Conservation (phyloP, 2,888 invertebrate genomes). For the Arctia plantaginis region DNA sequence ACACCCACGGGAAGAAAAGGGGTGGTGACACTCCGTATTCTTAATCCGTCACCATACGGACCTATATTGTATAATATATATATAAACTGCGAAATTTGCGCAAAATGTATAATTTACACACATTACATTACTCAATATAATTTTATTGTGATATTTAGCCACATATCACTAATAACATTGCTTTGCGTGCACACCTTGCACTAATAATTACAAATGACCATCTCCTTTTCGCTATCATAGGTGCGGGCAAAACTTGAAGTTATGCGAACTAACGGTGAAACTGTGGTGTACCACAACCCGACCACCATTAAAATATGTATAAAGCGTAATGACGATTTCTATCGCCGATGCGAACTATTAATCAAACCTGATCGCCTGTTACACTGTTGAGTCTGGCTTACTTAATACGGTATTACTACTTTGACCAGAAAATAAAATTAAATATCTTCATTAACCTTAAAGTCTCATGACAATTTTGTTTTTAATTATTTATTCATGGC, state of each 20-base stretch:
- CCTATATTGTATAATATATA: no score
- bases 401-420: conserved; percentile 2
- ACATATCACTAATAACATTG: no score
- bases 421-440: neutral
- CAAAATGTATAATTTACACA: no score
- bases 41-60: no score
- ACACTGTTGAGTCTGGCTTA: conserved; percentile 25
- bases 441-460: no score
- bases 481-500: no score
- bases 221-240: conserved; percentile 4
- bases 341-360: conserved; percentile 48
- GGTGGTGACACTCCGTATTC: no score
- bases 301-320: conserved; percentile 50
- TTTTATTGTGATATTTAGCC: no score
- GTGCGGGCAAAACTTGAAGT: conserved; percentile 37
- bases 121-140: no score
- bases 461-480: no score
- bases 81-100: no score
- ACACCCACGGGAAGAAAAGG: no score
- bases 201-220: conserved; percentile 1
- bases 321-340: conserved; percentile 53
- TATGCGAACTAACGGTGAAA: conserved; percentile 48
- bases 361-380: conserved; percentile 35
- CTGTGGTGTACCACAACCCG: conserved; percentile 28
- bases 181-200: conserved; percentile 11